A percentile compares a stretch with the other conserved stretches of the same genome.
These are phyloP conservation scores for Tiliacea aurago DNA, from an alignment of 2,888 invertebrate species.

Conservation along the genomic window DNA sequence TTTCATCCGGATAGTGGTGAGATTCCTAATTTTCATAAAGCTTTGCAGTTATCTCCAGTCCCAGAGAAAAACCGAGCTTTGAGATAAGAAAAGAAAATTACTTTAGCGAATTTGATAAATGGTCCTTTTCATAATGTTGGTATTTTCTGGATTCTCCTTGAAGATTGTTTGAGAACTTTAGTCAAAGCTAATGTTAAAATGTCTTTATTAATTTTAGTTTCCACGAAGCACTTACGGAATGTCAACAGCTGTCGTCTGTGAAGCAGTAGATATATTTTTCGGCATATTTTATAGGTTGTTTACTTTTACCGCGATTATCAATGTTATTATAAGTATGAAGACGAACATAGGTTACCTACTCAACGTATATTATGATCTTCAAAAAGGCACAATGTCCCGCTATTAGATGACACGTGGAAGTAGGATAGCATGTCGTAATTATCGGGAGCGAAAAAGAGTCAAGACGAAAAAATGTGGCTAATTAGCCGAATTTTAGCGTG, in stretches of 20 bases:
- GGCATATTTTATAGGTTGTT: slow-evolving; percentile 7
- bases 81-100: slow-evolving; percentile 35
- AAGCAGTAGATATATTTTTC: background rate
- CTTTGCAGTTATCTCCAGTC: slow-evolving; percentile 40
- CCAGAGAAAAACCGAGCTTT: slow-evolving; percentile 29
- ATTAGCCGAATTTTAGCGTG: too few species aligned
- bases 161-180: slow-evolving; percentile 30
- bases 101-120: slow-evolving; percentile 47
- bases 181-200: slow-evolving; percentile 37
- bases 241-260: slow-evolving; percentile 4
- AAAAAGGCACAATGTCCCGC: too few species aligned
- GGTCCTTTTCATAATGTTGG: slow-evolving; percentile 25
- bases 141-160: slow-evolving; percentile 35
- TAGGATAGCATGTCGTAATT: too few species aligned
- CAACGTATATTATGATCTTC: too few species aligned
- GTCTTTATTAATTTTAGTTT: slow-evolving; percentile 32
- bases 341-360: too few species aligned
- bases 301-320: background rate
- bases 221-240: slow-evolving; percentile 10
- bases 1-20: slow-evolving; percentile 33
- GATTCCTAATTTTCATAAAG: slow-evolving; percentile 45
- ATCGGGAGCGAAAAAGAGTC: too few species aligned
- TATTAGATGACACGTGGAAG: too few species aligned
- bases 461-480: too few species aligned
- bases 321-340: too few species aligned